phyloP scores from a whole-genome alignment of 2,113 vertebrate species.

The Podarcis cretensis region DNA sequence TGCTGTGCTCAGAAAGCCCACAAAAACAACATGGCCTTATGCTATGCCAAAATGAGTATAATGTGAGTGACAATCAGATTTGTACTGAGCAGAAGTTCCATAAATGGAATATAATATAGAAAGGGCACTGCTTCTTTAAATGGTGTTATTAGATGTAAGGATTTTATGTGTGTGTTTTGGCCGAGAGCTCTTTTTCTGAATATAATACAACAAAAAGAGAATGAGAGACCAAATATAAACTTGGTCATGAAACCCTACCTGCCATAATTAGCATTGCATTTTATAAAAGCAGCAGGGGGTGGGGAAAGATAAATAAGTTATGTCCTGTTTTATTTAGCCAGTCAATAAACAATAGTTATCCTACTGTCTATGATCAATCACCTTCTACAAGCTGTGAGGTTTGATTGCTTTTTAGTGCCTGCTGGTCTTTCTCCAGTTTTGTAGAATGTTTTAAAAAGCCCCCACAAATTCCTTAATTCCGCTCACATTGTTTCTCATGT shows the following conservation, averaged over 20 bases:
- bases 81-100: no score
- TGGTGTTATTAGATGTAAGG: no score
- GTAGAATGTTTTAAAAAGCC: slow-evolving; percentile 49
- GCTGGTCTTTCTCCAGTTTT: slow-evolving; percentile 35
- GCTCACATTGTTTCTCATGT: slow-evolving; percentile 29
- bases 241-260: background rate
- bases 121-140: no score
- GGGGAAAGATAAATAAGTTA: slow-evolving; percentile 8
- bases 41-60: no score
- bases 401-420: slow-evolving; percentile 41
- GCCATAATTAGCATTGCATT: slow-evolving; percentile 26
- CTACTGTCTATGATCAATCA: slow-evolving; percentile 20
- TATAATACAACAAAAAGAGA: background rate
- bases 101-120: background rate
- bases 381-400: slow-evolving; percentile 35
- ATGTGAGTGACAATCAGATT: no score
- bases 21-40: no score
- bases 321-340: slow-evolving; percentile 38
- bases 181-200: background rate
- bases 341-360: slow-evolving; percentile 46
- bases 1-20: no score
- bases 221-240: background rate
- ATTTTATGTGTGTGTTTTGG: background rate
- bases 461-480: slow-evolving; percentile 44
- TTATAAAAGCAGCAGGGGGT: slow-evolving; percentile 35